Conservation (phyloP, 2,797 vertebrate species). For the Manis pentadactyla region DNA sequence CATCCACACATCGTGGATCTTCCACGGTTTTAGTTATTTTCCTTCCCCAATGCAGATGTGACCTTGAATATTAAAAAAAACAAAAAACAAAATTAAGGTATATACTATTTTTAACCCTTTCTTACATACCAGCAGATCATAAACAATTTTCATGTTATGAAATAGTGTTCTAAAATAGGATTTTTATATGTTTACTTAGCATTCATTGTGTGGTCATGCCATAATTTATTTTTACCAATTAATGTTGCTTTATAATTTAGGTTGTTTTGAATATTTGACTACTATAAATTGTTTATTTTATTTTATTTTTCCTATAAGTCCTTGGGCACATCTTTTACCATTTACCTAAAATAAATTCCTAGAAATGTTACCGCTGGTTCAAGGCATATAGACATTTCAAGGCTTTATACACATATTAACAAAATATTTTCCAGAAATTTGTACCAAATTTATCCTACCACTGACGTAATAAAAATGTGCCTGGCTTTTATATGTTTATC, state of each 20-base stretch:
- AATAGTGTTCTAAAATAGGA: conserved; percentile 26
- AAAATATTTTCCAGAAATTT: conserved; percentile 9
- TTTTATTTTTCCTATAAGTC: conserved; percentile 13
- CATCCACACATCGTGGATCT: not conserved
- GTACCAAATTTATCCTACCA: not conserved
- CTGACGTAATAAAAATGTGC: not conserved
- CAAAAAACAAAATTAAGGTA: not conserved
- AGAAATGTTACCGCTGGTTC: conserved; percentile 19
- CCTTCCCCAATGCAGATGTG: not conserved
- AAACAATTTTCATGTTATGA: conserved; percentile 23
- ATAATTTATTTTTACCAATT: conserved; percentile 42
- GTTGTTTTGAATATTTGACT: conserved; percentile 43
- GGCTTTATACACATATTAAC: conserved; percentile 1
- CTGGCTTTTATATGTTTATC: not conserved
- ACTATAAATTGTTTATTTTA: conserved; percentile 29
- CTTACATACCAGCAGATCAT: not conserved
- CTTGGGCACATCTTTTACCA: not conserved
- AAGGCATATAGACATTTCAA: conserved; percentile 53
- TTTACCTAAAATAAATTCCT: conserved; percentile 61
- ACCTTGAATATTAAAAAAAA: not conserved
- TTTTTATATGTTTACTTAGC: conserved; percentile 11
- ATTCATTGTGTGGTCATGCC: not conserved
- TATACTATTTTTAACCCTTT: not conserved
- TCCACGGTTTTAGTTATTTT: not conserved
- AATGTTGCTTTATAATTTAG: conserved; percentile 27